A percentile compares a stretch with the other conserved stretches of the same genome.
These are phyloP conservation scores for Stylophora pistillata DNA, from an alignment of 64 coral and sea anemone species.

Conservation along the genomic window DNA sequence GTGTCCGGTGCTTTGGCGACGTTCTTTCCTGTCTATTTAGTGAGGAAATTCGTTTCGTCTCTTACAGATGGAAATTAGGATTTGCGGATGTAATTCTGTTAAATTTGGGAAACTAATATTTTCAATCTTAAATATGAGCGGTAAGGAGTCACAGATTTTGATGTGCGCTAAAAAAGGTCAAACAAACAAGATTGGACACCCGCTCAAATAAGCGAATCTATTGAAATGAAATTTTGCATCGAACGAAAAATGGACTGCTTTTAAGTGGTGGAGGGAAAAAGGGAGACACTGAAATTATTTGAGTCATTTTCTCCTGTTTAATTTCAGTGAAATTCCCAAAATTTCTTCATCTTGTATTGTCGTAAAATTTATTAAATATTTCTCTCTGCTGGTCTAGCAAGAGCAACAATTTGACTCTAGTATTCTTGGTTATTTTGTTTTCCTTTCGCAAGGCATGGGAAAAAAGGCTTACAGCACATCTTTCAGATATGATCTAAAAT, in stretches of 20 bases:
- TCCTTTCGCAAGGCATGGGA: not conserved
- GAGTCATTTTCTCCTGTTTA: not conserved
- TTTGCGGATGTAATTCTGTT: slow-evolving; percentile 12
- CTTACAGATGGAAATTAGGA: slow-evolving; percentile 2
- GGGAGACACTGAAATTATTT: not conserved
- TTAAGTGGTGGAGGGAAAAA: not conserved
- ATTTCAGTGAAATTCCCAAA: not conserved
- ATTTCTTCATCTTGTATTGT: not conserved
- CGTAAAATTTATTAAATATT: not conserved
- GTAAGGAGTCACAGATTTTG: not conserved
- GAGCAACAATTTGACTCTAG: not conserved
- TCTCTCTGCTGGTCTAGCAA: not conserved
- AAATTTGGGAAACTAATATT: not conserved
- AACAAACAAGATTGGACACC: not conserved
- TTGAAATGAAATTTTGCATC: not conserved
- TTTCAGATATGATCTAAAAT: not conserved
- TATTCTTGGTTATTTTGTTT: not conserved
- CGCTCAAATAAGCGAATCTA: not conserved
- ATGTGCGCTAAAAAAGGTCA: not conserved
- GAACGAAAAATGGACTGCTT: not conserved
- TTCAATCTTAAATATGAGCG: not conserved
- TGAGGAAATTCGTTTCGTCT: not conserved
- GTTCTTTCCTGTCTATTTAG: slow-evolving; percentile 3
- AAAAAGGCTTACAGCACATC: not conserved
- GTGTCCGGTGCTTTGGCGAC: not conserved